These are phyloP conservation scores for Amphimedon queenslandica DNA, from an alignment of 37 sponge, comb jelly and placozoan genomes.

Conservation along the genomic window DNA sequence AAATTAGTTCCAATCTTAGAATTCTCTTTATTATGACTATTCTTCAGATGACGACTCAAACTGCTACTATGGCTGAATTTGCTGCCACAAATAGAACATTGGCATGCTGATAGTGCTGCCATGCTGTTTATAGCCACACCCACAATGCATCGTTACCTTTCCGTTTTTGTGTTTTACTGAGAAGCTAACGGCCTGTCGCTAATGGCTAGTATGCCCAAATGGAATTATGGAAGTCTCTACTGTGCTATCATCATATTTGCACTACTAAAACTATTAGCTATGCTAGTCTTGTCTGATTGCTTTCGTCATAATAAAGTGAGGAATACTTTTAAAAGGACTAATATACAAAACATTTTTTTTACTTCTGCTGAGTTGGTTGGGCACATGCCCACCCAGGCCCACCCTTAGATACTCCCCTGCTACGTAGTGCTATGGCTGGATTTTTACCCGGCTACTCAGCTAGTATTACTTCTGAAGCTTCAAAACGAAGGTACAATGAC, in stretches of 20 bases:
- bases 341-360: no score
- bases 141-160: background rate
- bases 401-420: no score
- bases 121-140: background rate
- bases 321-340: no score
- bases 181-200: constrained; percentile 1
- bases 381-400: no score
- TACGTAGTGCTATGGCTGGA: constrained; percentile 1
- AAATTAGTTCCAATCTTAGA: background rate
- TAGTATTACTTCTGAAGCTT: background rate
- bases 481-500: constrained; percentile 25
- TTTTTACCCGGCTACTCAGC: constrained; percentile 9
- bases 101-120: background rate
- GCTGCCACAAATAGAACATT: background rate
- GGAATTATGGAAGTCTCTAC: no score
- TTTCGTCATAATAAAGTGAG: no score
- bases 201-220: no score
- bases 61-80: constrained; percentile 1
- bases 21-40: background rate
- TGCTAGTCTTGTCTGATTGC: no score
- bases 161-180: background rate
- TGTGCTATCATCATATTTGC: no score
- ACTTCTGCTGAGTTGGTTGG: no score
- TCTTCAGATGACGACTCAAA: constrained; percentile 2
- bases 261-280: no score